Evolutionary conservation across 1,140 invertebrate genomes (phyloP).

Genomic region (Drosophila ercepeae): DNA sequence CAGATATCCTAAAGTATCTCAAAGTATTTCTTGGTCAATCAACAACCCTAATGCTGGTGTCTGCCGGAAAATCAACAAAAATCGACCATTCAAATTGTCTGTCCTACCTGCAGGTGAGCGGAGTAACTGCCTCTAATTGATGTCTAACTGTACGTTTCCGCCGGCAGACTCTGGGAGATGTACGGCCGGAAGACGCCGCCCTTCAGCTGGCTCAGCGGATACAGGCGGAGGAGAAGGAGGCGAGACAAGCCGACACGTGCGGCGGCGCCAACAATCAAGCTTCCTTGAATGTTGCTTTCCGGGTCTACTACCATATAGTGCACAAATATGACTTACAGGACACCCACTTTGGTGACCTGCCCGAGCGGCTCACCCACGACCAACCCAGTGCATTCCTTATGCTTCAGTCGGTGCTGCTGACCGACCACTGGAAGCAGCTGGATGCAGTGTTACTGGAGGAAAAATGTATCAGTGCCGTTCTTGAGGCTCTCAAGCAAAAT

Average conservation of each 20-base stretch:
- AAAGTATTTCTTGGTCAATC: background rate
- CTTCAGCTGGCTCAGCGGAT: conserved; percentile 51
- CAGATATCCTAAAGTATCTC: too few species aligned
- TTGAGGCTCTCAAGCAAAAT: conserved; percentile 49
- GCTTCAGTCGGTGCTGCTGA: conserved; percentile 62
- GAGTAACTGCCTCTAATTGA: background rate
- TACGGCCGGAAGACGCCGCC: conserved; percentile 50
- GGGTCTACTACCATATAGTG: conserved; percentile 65
- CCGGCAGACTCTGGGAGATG: conserved; percentile 50
- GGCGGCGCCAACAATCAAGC: conserved; percentile 60
- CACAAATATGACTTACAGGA: conserved; percentile 61
- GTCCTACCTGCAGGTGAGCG: conserved; percentile 47
- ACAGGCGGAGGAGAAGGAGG: conserved; percentile 36
- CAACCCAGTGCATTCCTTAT: conserved; percentile 50
- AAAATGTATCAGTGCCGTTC: conserved; percentile 51
- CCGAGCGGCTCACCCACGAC: conserved; percentile 16
- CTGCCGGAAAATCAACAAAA: conserved; percentile 27
- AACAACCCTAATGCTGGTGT: conserved; percentile 12
- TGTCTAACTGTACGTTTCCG: background rate
- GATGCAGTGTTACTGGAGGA: conserved; percentile 40
- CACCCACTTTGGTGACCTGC: conserved; percentile 41
- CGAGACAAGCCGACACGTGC: conserved; percentile 18
- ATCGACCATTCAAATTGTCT: conserved; percentile 44
- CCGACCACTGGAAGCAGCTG: conserved; percentile 54
- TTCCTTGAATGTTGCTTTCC: conserved; percentile 62